These are phyloP conservation scores for Amphiprion clarkii DNA, from an alignment of 2,797 vertebrate species.

Conservation along the genomic window DNA sequence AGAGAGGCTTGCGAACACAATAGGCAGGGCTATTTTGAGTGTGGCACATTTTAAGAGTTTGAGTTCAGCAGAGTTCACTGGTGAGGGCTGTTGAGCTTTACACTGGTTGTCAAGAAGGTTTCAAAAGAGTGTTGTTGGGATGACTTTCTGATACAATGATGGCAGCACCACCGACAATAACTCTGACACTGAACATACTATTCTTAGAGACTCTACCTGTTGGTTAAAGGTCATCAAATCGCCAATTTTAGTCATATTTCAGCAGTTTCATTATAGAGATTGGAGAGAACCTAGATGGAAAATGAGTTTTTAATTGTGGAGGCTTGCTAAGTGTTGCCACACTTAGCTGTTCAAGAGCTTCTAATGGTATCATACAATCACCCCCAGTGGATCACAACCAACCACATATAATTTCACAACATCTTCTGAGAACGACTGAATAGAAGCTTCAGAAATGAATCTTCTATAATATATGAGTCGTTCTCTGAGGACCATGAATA, in stretches of 20 bases:
- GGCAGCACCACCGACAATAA: neutral
- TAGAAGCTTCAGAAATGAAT: neutral
- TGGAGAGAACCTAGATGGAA: neutral
- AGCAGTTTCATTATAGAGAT: neutral
- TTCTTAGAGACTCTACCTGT: neutral
- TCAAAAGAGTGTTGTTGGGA: constrained; percentile 1
- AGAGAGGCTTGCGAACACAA: constrained; percentile 24
- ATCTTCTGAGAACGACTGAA: no score
- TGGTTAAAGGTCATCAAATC: neutral
- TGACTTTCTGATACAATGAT: neutral
- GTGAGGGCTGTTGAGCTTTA: neutral
- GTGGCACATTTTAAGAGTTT: neutral
- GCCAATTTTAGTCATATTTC: neutral
- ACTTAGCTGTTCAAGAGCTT: no score
- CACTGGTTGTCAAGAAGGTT: neutral
- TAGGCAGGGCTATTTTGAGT: constrained; percentile 26
- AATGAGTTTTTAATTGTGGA: no score
- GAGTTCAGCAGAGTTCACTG: neutral
- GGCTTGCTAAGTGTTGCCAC: no score
- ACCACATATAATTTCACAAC: no score
- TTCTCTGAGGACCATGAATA: neutral
- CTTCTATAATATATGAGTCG: no score
- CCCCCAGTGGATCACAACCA: no score
- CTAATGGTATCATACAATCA: no score
- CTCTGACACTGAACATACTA: neutral